These are phyloP conservation scores for Pollenia griseotomentosa DNA, from an alignment of 2,888 invertebrate genomes.

Conservation along the genomic window DNA sequence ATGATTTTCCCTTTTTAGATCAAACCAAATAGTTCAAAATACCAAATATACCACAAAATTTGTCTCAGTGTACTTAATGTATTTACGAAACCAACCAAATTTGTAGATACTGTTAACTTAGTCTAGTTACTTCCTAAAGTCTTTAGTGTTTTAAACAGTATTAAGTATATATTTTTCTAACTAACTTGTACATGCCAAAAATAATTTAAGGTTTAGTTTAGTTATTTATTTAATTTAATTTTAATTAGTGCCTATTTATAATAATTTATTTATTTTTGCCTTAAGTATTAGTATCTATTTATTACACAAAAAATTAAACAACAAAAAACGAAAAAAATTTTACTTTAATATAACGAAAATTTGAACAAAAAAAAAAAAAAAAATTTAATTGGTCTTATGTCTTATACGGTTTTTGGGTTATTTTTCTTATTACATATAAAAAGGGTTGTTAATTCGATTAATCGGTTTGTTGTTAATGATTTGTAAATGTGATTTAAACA, in stretches of 20 bases:
- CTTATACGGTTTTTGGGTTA: conserved; percentile 31
- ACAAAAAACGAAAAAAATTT: conserved; percentile 52
- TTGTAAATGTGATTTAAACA: too few relatives aligned
- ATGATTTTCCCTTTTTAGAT: background rate
- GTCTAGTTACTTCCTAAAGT: conserved; percentile 18
- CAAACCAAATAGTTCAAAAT: conserved; percentile 56
- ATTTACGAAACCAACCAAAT: background rate
- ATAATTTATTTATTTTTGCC: conserved; percentile 47
- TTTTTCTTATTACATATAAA: background rate
- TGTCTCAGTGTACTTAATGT: conserved; percentile 60
- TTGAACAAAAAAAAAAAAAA: conserved; percentile 40
- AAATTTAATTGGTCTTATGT: conserved; percentile 53
- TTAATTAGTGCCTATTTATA: conserved; percentile 73
- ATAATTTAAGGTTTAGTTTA: conserved; percentile 60
- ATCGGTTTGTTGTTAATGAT: too few relatives aligned
- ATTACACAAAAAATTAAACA: conserved; percentile 20
- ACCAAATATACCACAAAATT: conserved; percentile 51
- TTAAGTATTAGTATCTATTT: conserved; percentile 45
- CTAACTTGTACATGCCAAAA: conserved; percentile 64
- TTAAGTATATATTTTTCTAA: conserved; percentile 48
- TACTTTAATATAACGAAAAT: conserved; percentile 51
- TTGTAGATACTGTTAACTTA: conserved; percentile 67
- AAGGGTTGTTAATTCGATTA: background rate
- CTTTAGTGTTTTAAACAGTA: conserved; percentile 68
- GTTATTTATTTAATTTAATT: conserved; percentile 53